Conservation (phyloP, 2,888 invertebrate species). For the Nysson spinosus region DNA sequence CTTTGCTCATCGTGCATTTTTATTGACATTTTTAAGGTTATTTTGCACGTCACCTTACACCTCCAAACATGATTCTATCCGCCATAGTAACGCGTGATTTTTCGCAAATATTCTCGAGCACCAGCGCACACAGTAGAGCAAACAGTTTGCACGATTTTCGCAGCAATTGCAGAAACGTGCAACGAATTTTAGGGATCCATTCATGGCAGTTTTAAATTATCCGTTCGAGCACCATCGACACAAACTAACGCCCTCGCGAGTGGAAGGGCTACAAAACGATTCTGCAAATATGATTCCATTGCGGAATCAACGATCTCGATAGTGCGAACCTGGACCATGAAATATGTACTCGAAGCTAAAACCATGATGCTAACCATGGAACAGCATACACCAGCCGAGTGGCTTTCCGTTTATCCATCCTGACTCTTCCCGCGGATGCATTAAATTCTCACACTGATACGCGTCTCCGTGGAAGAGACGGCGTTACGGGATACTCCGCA, state of each 20-base stretch:
- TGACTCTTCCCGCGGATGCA: conserved; percentile 57
- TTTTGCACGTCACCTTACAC: conserved; percentile 8
- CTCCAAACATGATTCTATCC: too few relatives aligned
- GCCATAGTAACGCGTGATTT: too few relatives aligned
- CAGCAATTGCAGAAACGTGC: neutral
- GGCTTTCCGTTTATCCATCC: conserved; percentile 41
- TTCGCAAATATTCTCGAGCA: too few relatives aligned
- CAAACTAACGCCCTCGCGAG: neutral
- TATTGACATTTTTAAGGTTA: conserved; percentile 24
- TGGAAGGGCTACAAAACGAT: conserved; percentile 4
- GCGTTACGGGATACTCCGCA: conserved; percentile 46
- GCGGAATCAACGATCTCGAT: neutral
- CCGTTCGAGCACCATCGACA: neutral
- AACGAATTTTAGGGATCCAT: neutral
- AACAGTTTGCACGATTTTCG: too few relatives aligned
- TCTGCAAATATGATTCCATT: conserved; percentile 12
- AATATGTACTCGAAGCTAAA: conserved; percentile 2
- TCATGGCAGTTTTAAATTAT: neutral
- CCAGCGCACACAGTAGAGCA: too few relatives aligned
- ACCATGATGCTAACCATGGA: conserved; percentile 13
- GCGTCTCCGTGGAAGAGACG: conserved; percentile 42
- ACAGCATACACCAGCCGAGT: conserved; percentile 31
- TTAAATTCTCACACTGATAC: conserved; percentile 60
- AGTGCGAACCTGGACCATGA: neutral
- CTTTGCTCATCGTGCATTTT: conserved; percentile 14